Percentiles rank a stretch among this genome's conserved stretches.
phyloP scores from a whole-genome alignment of 2,113 vertebrate species.

The Eleginops maclovinus region DNA sequence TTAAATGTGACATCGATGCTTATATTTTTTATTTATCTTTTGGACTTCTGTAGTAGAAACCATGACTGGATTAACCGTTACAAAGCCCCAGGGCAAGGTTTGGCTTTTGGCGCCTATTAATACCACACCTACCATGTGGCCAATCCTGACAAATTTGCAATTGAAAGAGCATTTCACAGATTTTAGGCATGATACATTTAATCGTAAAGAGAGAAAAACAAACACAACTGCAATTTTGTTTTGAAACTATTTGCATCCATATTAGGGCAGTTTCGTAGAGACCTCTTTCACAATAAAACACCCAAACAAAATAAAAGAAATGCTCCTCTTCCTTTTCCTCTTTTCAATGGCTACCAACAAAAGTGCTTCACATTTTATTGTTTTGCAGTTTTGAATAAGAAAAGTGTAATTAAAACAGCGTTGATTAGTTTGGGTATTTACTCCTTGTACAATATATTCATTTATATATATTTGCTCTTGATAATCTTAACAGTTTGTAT shows the following conservation, averaged over 20 bases:
- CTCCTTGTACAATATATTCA: too few relatives aligned
- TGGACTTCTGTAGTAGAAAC: not conserved
- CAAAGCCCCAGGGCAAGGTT: not conserved
- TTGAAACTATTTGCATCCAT: not conserved
- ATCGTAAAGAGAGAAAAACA: not conserved
- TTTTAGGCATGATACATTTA: not conserved
- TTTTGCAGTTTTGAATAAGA: too few relatives aligned
- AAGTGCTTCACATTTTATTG: too few relatives aligned
- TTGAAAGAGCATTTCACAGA: not conserved
- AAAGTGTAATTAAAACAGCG: too few relatives aligned
- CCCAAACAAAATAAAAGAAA: too few relatives aligned
- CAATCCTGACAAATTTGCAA: constrained; percentile 11
- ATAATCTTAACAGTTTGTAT: too few relatives aligned
- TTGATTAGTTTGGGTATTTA: too few relatives aligned
- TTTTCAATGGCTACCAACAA: too few relatives aligned
- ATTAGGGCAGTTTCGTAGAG: not conserved
- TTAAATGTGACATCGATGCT: not conserved
- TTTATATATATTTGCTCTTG: too few relatives aligned
- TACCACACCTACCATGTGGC: not conserved
- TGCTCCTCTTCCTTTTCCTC: too few relatives aligned
- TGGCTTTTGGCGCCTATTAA: not conserved
- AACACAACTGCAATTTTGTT: too few relatives aligned
- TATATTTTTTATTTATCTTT: not conserved
- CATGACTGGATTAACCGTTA: constrained; percentile 13
- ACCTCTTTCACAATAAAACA: too few relatives aligned